phyloP scores from a whole-genome alignment of 2,888 invertebrate genomes.

The Andrena dorsata region DNA sequence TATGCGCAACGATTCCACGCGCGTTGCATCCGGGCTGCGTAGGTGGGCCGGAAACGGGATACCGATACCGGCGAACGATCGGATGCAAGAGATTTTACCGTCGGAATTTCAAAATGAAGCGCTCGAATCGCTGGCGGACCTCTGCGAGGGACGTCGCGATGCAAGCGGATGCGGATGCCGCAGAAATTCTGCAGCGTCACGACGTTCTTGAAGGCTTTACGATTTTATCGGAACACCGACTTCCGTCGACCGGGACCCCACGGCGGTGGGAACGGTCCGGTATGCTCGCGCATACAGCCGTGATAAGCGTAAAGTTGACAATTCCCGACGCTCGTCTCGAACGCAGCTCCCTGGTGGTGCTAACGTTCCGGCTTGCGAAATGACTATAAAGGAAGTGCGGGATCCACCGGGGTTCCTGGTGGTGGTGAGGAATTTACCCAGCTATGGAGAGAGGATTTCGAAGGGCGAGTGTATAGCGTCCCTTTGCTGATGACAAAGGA shows the following conservation, averaged over 20 bases:
- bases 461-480: not conserved
- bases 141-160: conserved; percentile 12
- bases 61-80: conserved; percentile 32
- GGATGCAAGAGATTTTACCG: conserved; percentile 40
- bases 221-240: conserved; percentile 28
- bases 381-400: conserved; percentile 7
- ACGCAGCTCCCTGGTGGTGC: conserved; percentile 11
- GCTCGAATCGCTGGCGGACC: conserved; percentile 26
- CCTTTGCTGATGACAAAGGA: not conserved
- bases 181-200: conserved; percentile 22
- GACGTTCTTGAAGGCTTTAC: conserved; percentile 43
- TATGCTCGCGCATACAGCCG: not conserved
- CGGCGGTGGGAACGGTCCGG: not conserved
- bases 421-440: conserved; percentile 4
- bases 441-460: not conserved
- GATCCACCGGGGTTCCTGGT: not conserved
- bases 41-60: not conserved
- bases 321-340: conserved; percentile 41
- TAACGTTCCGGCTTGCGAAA: conserved; percentile 8
- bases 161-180: conserved; percentile 13
- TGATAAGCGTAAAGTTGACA: conserved; percentile 24
- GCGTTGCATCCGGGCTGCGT: conserved; percentile 6
- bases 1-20: conserved; percentile 46
- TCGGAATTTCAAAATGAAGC: conserved; percentile 54
- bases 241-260: conserved; percentile 15